phyloP scores from a whole-genome alignment of 1,140 invertebrate genomes.

The Caligus rogercresseyi region DNA sequence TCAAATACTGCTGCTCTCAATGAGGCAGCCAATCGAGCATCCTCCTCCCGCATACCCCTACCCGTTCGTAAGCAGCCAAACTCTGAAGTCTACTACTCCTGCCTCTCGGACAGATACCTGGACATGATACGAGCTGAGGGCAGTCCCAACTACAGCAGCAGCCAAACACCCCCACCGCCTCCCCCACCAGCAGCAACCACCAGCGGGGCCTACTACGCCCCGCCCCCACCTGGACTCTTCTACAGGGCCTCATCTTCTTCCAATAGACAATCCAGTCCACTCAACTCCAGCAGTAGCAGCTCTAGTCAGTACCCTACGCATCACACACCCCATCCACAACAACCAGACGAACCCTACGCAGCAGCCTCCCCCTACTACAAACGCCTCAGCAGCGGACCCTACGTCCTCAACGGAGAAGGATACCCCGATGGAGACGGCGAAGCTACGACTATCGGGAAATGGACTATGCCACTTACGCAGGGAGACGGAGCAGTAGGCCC shows the following conservation, averaged over 20 bases:
- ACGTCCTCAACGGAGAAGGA: neutral
- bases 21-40: neutral
- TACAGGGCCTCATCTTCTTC: neutral
- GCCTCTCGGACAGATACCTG: neutral
- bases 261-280: neutral
- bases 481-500: neutral
- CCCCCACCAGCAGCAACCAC: too few relatives aligned
- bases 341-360: neutral
- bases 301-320: neutral
- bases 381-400: neutral
- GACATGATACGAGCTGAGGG: too few relatives aligned
- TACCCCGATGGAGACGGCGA: conserved; percentile 9
- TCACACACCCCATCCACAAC: neutral
- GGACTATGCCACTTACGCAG: conserved; percentile 3
- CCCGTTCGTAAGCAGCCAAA: neutral
- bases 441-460: conserved; percentile 13
- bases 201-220: neutral
- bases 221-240: neutral
- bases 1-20: neutral
- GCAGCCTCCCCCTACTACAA: too few relatives aligned
- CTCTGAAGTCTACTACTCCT: neutral
- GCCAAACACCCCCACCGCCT: neutral
- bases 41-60: neutral
- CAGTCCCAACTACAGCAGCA: neutral
- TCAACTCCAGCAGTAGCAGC: neutral